Conservation (phyloP, 2,797 vertebrate genomes). For the Pangasius mekongensis region DNA sequence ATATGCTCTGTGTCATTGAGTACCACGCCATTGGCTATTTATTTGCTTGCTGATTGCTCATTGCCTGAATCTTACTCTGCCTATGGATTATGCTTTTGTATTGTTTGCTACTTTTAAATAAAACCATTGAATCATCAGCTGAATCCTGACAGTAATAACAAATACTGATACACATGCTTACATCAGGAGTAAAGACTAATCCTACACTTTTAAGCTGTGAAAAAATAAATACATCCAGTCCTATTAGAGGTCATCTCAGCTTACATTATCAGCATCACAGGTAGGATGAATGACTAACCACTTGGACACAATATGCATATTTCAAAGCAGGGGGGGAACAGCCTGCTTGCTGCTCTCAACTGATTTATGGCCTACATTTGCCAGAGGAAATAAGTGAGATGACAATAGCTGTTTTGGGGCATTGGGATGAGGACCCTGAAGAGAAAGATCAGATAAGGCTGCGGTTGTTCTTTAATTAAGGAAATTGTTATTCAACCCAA, state of each 20-base stretch:
- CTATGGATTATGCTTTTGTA: too few species aligned
- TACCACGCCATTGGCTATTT: too few species aligned
- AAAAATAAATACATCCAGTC: background rate
- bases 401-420: background rate
- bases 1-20: too few species aligned
- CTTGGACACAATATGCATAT: slow-evolving; percentile 1
- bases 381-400: background rate
- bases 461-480: slow-evolving; percentile 40
- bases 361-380: slow-evolving; percentile 9
- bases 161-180: background rate
- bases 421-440: background rate
- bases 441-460: slow-evolving; percentile 2
- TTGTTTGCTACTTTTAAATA: too few species aligned
- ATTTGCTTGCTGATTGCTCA: too few species aligned
- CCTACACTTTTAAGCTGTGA: background rate
- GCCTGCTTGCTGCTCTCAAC: background rate
- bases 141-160: background rate
- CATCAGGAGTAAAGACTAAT: background rate
- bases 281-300: background rate
- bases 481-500: slow-evolving; percentile 36
- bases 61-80: too few species aligned
- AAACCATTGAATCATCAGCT: too few species aligned
- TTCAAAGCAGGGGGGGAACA: background rate
- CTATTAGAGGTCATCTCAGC: slow-evolving; percentile 6
- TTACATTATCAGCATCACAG: background rate